Evolutionary conservation across 2,113 vertebrate genomes (phyloP).

Genomic region (Platichthys stellatus): DNA sequence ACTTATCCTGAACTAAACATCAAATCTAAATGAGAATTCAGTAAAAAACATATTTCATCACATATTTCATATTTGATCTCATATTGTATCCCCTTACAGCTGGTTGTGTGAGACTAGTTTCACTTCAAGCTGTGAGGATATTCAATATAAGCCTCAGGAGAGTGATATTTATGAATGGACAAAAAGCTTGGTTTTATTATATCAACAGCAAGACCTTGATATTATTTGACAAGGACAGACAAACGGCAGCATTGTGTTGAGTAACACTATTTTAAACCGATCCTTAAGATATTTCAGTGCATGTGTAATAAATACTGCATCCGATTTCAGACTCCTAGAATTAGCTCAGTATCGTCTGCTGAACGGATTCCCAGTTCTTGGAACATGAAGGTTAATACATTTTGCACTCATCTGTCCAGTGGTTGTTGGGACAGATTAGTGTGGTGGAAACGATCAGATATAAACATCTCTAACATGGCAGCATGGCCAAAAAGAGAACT

Average conservation of each 20-base stretch:
- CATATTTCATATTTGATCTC: constrained; percentile 29
- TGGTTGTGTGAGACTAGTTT: constrained; percentile 33
- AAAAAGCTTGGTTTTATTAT: constrained; percentile 7
- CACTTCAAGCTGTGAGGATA: constrained; percentile 13
- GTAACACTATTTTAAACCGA: background rate
- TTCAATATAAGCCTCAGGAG: constrained; percentile 4
- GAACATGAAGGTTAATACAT: background rate
- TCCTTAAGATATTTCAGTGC: background rate
- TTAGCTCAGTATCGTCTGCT: background rate
- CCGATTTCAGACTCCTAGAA: background rate
- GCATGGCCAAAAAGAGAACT: too few species aligned
- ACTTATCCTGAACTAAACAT: background rate
- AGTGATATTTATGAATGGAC: constrained; percentile 19
- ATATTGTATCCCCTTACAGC: constrained; percentile 29
- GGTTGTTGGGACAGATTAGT: background rate
- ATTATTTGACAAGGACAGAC: background rate
- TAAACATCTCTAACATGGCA: too few species aligned
- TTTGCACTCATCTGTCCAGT: background rate
- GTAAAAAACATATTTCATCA: constrained; percentile 11
- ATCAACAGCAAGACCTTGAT: background rate
- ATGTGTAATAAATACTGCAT: background rate
- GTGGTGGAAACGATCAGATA: too few species aligned
- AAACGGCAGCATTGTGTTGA: background rate
- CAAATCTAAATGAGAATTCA: constrained; percentile 8
- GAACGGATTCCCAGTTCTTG: constrained; percentile 2